phyloP scores from a whole-genome alignment of 2,797 vertebrate species.

The Syngnathus acus region DNA sequence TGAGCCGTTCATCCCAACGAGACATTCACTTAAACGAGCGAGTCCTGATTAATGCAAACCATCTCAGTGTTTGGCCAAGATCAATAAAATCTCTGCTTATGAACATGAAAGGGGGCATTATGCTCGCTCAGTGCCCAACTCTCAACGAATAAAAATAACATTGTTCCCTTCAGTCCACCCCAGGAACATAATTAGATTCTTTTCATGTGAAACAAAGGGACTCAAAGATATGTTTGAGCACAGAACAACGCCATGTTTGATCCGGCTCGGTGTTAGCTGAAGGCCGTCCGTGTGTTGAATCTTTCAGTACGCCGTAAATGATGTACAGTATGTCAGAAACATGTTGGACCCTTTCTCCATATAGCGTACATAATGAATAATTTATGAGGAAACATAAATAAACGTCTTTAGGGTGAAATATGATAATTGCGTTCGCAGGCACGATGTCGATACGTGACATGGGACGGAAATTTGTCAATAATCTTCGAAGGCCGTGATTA shows the following conservation, averaged over 20 bases:
- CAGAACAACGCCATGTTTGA: not conserved
- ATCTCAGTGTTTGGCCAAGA: not conserved
- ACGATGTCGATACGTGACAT: not conserved
- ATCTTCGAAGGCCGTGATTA: not conserved
- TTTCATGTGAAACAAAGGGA: conserved; percentile 1
- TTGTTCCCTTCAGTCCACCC: not conserved
- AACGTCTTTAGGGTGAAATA: not conserved
- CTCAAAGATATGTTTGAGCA: not conserved
- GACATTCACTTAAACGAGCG: not conserved
- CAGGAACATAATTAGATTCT: not conserved
- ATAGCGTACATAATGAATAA: not conserved
- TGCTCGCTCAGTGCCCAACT: not conserved
- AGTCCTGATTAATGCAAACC: not conserved
- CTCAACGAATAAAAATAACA: not conserved
- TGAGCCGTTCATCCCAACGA: not conserved
- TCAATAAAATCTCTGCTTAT: not conserved
- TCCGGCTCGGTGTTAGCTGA: not conserved
- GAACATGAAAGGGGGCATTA: not conserved
- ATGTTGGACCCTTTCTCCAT: not conserved
- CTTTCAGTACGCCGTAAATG: not conserved
- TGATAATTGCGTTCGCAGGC: not conserved
- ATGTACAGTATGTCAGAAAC: not conserved
- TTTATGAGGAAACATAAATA: not conserved
- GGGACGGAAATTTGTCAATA: not conserved
- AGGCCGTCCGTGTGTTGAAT: not conserved